Base-by-base conservation (phyloP, 2,888 invertebrate species). In the Eupeodes latifasciatus region DNA sequence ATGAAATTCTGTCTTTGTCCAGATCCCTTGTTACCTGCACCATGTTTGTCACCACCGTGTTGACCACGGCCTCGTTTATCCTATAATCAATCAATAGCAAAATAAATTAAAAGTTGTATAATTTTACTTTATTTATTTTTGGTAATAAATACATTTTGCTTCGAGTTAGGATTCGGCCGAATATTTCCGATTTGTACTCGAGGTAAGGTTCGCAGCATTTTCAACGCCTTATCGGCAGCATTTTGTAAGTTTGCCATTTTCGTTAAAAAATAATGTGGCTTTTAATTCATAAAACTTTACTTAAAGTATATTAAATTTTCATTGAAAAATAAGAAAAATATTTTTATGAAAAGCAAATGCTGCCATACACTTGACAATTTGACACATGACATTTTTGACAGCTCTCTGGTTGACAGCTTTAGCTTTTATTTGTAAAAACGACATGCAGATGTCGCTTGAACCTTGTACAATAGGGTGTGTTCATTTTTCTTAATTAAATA, bases 21-120 rank as follows among this genome's bases (percentile, higher is more conserved):
- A 0, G 97, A 96, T 34, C 98, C 98, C 92, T 98, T 98, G 91
- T 97, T 96, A 69, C 98, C 98, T 85, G 95, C 95, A 57, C 98
- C 98, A 93, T 98, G 98, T 92, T 96, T 97, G 90, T 97, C 96
- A 90, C 98, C 98, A 59, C 98, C 96, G 92, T 98, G 96, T 92
- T 97, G 97, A 4, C 94, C 98, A 90, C 98, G 95, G 4, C 97
- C 97, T 90, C 97, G 94, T 94, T 95, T 95, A 89, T 93, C 91
- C 95, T 96, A 90, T 66, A 94, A 74, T 36, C 2, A 12, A 27
- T 47, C 27, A 27, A 27, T 2, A 27, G 27, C 27, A 27, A 16
- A 55, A 7, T 7, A 40, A 62, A 9, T 19, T 44, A n/a, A 49
- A 27, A 5, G 34, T 19, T 66, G 47, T 16, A 69, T 69, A 53